A percentile compares a stretch with the other conserved stretches of the same genome.
Conservation (phyloP, 2,888 invertebrate species). For the Proisotoma minuta region DNA sequence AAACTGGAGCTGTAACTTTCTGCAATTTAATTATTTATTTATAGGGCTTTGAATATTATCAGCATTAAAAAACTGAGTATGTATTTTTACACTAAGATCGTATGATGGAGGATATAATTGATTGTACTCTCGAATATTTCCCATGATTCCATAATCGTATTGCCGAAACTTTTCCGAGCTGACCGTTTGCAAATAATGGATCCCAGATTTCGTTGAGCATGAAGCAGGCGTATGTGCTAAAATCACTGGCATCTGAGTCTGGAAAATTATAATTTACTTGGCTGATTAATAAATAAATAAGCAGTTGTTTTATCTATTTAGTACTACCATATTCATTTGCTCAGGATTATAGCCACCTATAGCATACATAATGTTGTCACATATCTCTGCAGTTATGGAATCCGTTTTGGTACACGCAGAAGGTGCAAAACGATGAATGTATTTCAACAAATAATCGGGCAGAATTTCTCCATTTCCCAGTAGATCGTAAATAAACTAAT, state of each 20-base stretch:
- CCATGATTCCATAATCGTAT: constrained; percentile 18
- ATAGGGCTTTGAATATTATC: background rate
- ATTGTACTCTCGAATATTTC: constrained; percentile 13
- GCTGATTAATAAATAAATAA: background rate
- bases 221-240: constrained; percentile 7
- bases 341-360: constrained; percentile 8
- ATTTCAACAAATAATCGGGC: constrained; percentile 15
- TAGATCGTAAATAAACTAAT: constrained; percentile 13
- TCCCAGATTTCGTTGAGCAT: constrained; percentile 16
- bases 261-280: background rate
- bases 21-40: background rate
- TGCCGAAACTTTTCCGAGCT: constrained; percentile 11
- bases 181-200: constrained; percentile 11
- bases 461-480: constrained; percentile 20
- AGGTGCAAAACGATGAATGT: constrained; percentile 18
- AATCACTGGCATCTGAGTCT: constrained; percentile 21
- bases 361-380: constrained; percentile 14
- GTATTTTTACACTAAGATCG: background rate
- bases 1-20: constrained; percentile 14
- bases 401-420: constrained; percentile 6
- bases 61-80: background rate
- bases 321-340: constrained; percentile 8
- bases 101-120: constrained; percentile 13
- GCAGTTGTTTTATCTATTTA: background rate
- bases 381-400: background rate